Conservation (phyloP, 2,113 vertebrate species). For the Columba janthina region DNA sequence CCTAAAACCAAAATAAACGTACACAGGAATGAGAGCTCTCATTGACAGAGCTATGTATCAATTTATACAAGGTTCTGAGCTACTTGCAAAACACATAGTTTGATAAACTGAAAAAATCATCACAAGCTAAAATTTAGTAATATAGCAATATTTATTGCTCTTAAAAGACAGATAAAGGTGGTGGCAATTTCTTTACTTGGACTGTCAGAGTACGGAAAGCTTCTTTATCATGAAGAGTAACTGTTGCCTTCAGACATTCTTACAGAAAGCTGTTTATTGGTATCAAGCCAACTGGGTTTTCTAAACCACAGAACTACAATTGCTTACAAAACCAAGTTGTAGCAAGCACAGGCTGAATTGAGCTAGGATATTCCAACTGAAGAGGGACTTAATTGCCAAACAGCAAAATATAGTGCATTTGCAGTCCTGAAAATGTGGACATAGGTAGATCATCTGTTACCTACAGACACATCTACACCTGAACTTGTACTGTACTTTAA, state of each 20-base stretch:
- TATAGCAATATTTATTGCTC: conserved; percentile 25
- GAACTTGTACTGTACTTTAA: neutral
- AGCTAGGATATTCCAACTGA: conserved; percentile 62
- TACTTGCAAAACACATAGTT: neutral
- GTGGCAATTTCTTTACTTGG: conserved; percentile 71
- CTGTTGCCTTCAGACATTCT: conserved; percentile 70
- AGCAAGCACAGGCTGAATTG: conserved; percentile 64
- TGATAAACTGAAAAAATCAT: neutral
- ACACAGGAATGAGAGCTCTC: neutral
- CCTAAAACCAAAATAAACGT: neutral
- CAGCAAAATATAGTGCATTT: conserved; percentile 60
- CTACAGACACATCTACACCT: neutral
- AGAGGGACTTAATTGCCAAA: conserved; percentile 68
- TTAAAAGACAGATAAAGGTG: conserved; percentile 73
- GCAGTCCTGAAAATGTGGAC: neutral
- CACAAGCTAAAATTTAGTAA: neutral
- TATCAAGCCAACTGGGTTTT: conserved; percentile 63
- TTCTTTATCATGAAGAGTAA: conserved; percentile 38
- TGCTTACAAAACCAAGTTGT: conserved; percentile 77
- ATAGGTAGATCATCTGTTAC: neutral
- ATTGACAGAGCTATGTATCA: neutral
- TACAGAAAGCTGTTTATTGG: conserved; percentile 72
- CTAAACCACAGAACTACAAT: conserved; percentile 79
- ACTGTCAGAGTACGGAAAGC: neutral
- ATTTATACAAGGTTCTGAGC: neutral